Conservation (phyloP, 2,113 vertebrate species). For the Dasyurus viverrinus region DNA sequence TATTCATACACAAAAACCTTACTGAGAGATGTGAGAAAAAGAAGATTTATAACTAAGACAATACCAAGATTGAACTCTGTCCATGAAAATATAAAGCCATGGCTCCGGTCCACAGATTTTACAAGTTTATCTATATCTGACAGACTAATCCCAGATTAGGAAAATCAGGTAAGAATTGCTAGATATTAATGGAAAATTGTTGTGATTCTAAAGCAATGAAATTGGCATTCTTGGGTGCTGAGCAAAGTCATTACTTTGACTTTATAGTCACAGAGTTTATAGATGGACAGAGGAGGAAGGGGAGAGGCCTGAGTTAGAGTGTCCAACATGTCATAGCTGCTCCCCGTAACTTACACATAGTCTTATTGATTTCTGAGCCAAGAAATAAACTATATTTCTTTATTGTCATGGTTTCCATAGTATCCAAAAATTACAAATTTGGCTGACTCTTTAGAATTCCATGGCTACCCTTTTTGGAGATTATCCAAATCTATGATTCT, state of each 20-base stretch:
- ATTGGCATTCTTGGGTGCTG: neutral
- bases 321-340: neutral
- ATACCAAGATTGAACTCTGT: neutral
- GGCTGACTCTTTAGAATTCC: slow-evolving; percentile 21
- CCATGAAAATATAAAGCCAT: neutral
- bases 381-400: neutral
- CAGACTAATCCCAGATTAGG: neutral
- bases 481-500: neutral
- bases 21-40: neutral
- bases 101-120: neutral
- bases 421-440: neutral
- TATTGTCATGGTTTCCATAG: slow-evolving; percentile 16
- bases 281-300: neutral
- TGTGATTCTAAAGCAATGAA: neutral
- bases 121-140: neutral
- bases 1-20: neutral
- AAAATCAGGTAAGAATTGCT: neutral
- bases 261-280: neutral
- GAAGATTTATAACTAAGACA: neutral
- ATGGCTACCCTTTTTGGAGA: neutral
- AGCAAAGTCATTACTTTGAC: neutral
- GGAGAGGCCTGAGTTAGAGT: neutral
- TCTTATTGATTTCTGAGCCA: slow-evolving; percentile 5
- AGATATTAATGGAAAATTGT: neutral
- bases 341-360: neutral